Percentiles rank a stretch among this genome's conserved stretches.
phyloP scores from a whole-genome alignment of 2,113 vertebrate species.

The Phoenicopterus ruber region DNA sequence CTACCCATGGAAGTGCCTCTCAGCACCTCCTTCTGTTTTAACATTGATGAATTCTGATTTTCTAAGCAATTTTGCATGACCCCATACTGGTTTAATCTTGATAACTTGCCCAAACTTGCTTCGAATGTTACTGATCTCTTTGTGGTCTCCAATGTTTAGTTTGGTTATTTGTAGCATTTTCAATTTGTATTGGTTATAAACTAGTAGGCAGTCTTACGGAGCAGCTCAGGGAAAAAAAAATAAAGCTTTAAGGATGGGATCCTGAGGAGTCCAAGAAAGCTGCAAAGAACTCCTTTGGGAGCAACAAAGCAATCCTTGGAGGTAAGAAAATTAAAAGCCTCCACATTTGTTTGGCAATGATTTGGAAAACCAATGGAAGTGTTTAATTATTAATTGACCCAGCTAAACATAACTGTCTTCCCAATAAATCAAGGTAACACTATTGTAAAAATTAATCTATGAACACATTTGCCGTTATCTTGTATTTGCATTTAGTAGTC shows the following conservation, averaged over 20 bases:
- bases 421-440: constrained; percentile 51
- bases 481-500: constrained; percentile 3
- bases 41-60: background rate
- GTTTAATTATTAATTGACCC: constrained; percentile 35
- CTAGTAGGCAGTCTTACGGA: background rate
- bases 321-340: background rate
- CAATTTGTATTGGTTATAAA: background rate
- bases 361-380: background rate
- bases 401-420: constrained; percentile 49
- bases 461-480: background rate
- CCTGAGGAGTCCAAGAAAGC: background rate
- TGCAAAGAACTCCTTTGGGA: background rate
- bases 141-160: background rate
- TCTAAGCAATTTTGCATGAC: background rate
- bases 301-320: background rate
- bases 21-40: background rate
- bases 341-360: background rate
- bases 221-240: background rate
- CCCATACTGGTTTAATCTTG: background rate
- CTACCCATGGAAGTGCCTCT: background rate
- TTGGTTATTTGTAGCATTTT: background rate
- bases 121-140: background rate
- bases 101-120: background rate
- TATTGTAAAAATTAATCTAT: constrained; percentile 22
- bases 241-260: background rate